Conservation (phyloP, 2,797 vertebrate genomes). For the Premnoplex brunnescens region DNA sequence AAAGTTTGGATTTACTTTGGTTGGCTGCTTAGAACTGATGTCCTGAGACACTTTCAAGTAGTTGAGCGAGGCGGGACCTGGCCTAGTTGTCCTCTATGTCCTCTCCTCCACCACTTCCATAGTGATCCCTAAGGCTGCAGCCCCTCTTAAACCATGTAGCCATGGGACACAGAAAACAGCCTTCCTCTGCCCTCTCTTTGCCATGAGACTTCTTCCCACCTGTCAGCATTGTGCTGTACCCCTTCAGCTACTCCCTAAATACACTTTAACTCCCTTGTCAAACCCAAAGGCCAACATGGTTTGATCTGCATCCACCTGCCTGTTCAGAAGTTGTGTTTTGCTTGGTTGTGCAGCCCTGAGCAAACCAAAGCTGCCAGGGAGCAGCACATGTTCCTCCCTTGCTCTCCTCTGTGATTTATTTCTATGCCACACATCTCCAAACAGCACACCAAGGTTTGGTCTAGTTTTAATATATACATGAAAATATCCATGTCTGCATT, state of each 20-base stretch:
- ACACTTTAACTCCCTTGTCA: not conserved
- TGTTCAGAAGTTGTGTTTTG: not conserved
- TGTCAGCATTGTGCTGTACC: not conserved
- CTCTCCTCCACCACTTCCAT: not conserved
- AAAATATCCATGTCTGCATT: not conserved
- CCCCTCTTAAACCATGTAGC: not conserved
- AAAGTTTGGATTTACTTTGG: not conserved
- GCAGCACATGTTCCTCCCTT: not conserved
- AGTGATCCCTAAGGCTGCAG: not conserved
- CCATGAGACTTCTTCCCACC: not conserved
- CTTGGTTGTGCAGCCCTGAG: not conserved
- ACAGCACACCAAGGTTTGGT: not conserved
- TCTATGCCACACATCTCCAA: conserved; percentile 15
- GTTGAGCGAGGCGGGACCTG: rapidly evolving
- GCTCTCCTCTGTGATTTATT: conserved; percentile 7
- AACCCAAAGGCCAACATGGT: not conserved
- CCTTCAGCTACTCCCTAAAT: not conserved
- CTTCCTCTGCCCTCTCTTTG: not conserved
- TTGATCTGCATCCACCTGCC: not conserved
- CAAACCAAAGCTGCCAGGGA: not conserved
- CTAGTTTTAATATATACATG: not conserved
- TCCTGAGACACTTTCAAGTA: not conserved
- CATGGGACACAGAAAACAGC: not conserved
- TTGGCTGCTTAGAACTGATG: not conserved
- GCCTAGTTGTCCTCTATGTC: not conserved